Evolutionary conservation across 2,113 vertebrate genomes (phyloP), one percentile per base, ranked within the genome.

Genomic region (Heterochromis multidens): DNA sequence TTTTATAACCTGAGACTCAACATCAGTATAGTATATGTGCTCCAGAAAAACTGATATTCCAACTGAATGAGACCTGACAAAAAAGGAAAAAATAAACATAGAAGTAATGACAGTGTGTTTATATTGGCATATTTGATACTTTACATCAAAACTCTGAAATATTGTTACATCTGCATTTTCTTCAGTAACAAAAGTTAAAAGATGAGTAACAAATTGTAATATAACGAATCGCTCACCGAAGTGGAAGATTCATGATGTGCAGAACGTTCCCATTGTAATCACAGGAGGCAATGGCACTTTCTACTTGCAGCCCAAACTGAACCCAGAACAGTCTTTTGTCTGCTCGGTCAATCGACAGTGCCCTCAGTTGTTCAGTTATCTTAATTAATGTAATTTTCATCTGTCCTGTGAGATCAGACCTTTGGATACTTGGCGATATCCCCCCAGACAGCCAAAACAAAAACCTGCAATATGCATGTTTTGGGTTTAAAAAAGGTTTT

Each of bases 381-480:
- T 96, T 96, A 6, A 97, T 87, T 59, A 98, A 63, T 25, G 93
- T 95, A 4, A 76, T 94, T 81, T 79, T 91, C 12, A 23, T 83
- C 1, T 29, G 92, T 25, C 96, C 96, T 1, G 80, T 62, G 21
- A 96, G 59, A 46, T 94, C 93, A 7, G 93, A 92, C 49, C 96
- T 95, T 80, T 97, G 93, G 92, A 99, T 95, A 54, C 95, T 96
- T 29, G 96, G 89, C n/a, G 87, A 56, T 25, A 60, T 77, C 10
- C 94, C 95, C 11, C 95, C 96, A 31, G 97, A 97, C 76, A 97
- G 92, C 97, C 98, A 98, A 92, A 99, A 99, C 52, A 99, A 80
- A 74, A 97, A 90, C 92, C 98, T 99, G 94, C 59, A 92, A 83
- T 67, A 81, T 63, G 61, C 57, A 77, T 31, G 40, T 78, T 70